These are phyloP conservation scores for Neodon shergylaensis DNA, from an alignment of 2,113 vertebrate genomes.

Conservation along the genomic window DNA sequence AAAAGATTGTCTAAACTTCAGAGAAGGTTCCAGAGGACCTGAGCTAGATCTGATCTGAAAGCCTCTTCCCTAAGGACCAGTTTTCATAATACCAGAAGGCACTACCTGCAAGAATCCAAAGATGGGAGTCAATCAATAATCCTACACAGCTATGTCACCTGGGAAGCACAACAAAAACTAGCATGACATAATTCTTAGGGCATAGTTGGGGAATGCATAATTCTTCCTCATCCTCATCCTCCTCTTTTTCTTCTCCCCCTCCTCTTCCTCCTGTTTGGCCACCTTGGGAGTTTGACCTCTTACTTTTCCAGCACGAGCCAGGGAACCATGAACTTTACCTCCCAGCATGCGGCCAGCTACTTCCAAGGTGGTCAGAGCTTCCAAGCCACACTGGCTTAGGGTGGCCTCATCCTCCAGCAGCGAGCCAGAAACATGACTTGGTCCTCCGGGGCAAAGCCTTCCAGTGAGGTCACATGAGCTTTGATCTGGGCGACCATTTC, in stretches of 20 bases:
- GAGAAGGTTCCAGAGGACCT: too few species aligned
- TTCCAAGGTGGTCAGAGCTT: slow-evolving; percentile 82
- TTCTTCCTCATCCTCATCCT: slow-evolving; percentile 83
- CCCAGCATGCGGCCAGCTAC: slow-evolving; percentile 83
- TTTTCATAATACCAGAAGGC: not conserved
- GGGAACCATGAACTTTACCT: slow-evolving; percentile 87
- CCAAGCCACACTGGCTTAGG: slow-evolving; percentile 80
- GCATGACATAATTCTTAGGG: not conserved
- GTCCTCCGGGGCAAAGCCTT: slow-evolving; percentile 83
- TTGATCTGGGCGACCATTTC: slow-evolving; percentile 93
- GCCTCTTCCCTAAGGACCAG: not conserved
- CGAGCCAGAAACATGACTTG: slow-evolving; percentile 82
- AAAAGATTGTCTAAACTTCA: too few species aligned
- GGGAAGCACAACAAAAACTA: not conserved
- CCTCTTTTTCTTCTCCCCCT: slow-evolving; percentile 53
- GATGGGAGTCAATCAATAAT: not conserved
- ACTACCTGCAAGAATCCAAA: not conserved
- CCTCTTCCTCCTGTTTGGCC: slow-evolving; percentile 88
- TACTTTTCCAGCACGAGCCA: slow-evolving; percentile 88
- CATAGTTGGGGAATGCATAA: not conserved
- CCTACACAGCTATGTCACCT: not conserved
- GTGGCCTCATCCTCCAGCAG: slow-evolving; percentile 83
- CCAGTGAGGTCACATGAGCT: slow-evolving; percentile 83
- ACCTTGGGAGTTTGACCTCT: slow-evolving; percentile 88
- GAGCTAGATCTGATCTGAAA: too few species aligned